A percentile compares a stretch with the other conserved stretches of the same genome.
These are phyloP conservation scores for Coboldia fuscipes DNA, from an alignment of 1,140 invertebrate species.

Conservation along the genomic window DNA sequence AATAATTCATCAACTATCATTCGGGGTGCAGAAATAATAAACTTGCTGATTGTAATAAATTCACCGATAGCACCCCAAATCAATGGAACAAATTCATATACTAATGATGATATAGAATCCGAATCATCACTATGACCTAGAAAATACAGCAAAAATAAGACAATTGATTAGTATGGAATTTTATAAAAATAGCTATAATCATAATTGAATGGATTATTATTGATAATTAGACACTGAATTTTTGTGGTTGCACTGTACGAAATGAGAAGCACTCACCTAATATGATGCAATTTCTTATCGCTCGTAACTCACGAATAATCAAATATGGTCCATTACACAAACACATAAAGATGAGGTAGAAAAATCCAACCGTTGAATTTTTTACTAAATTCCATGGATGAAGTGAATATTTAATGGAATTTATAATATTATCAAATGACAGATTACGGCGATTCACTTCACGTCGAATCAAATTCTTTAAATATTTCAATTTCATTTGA, in stretches of 20 bases:
- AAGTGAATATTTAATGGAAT: conserved; percentile 17
- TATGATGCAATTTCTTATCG: conserved; percentile 17
- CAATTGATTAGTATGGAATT: too few species aligned
- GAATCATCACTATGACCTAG: conserved; percentile 21
- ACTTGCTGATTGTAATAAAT: conserved; percentile 26
- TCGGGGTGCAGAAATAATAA: conserved; percentile 30
- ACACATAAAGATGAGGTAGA: conserved; percentile 14
- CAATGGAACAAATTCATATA: conserved; percentile 32
- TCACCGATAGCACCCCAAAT: conserved; percentile 29
- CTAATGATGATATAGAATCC: conserved; percentile 20
- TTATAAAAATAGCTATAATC: too few species aligned
- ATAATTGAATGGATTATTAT: too few species aligned
- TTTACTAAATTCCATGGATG: conserved; percentile 20
- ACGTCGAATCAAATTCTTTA: conserved; percentile 19
- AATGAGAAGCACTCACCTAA: too few species aligned
- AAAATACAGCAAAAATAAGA: too few species aligned
- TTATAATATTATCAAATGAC: conserved; percentile 20
- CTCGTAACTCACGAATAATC: conserved; percentile 21
- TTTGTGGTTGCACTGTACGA: too few species aligned
- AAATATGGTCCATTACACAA: conserved; percentile 19
- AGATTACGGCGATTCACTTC: conserved; percentile 25
- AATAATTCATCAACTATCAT: conserved; percentile 35
- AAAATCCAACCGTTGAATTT: conserved; percentile 12
- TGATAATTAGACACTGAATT: too few species aligned
- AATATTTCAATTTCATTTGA: conserved; percentile 11